Evolutionary conservation across 1,140 invertebrate genomes (phyloP), one percentile per base, ranked within the genome.

Genomic region (Tetragnatha versicolor): DNA sequence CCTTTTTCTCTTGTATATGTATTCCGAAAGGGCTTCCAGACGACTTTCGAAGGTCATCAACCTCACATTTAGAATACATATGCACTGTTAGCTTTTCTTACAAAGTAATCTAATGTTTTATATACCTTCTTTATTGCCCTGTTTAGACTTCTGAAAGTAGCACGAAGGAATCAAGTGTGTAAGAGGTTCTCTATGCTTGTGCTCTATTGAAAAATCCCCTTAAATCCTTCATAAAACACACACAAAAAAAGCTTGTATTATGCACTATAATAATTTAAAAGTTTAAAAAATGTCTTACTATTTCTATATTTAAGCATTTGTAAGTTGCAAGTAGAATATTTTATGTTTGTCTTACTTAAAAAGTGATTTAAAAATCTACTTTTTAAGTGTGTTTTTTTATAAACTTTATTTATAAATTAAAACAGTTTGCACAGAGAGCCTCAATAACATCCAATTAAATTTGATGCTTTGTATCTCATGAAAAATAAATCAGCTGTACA

Each of bases 41-140:
- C 73, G 42, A 47, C 29, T 47, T 65, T 35, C 53, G 73, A 65
- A 58, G 72, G 73, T 66, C 73, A 77, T 77, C 33, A 39, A 77
- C 73, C 73, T 77, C 73, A 77, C 60, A 77, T 75, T 63, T 77
- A 77, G 73, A 77, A 77, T 77, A 77, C 73, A 77, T 77, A 77
- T 77, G 73, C 73, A 77, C 73, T 37, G 39, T 77, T 65, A 66
- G 60, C 49, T 77, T 77, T 77, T 77, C 60, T 77, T 77, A 77
- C 73, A 77, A 66, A 66, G 58, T 65, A 77, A 33, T 65, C 29
- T 77, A 53, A 77, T 42, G 60, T 77, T 77, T 77, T 77, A 77
- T 77, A 77, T 66, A 37, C 73, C 60, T 77, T 77, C 73, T 77
- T 77, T 77, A 49, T 63, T 14, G 25, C 35, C 73, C 25, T 49